Percentiles rank a stretch among this genome's conserved stretches.
Evolutionary conservation across 2,797 vertebrate genomes (phyloP).

Genomic region (Amazona finschi): DNA sequence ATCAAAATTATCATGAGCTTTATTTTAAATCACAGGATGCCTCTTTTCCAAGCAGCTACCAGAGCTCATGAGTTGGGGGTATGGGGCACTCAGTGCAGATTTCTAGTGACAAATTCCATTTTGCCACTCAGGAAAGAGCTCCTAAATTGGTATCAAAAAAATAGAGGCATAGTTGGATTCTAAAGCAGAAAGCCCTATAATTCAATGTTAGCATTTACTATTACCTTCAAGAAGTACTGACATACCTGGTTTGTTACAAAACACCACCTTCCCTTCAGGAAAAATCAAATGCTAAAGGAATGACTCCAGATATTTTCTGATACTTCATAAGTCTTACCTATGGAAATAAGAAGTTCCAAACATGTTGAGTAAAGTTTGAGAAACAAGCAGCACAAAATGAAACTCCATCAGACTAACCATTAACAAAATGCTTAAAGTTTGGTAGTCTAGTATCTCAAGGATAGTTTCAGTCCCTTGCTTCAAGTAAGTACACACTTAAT

Average conservation of each 20-base stretch:
- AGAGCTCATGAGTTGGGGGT: neutral
- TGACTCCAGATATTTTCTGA: neutral
- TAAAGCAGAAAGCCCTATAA: neutral
- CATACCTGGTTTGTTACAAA: neutral
- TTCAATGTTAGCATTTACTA: neutral
- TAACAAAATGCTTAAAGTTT: neutral
- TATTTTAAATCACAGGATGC: neutral
- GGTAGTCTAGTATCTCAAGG: neutral
- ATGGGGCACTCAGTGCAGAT: neutral
- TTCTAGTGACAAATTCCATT: neutral
- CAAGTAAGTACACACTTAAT: fast-evolving
- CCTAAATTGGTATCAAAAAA: neutral
- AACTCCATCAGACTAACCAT: neutral
- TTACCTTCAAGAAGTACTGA: neutral
- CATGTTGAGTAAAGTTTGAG: neutral
- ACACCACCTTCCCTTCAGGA: neutral
- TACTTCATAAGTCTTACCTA: neutral
- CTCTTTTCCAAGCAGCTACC: neutral
- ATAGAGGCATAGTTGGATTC: neutral
- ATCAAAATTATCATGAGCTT: neutral
- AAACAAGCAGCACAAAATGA: neutral
- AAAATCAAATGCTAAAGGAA: neutral
- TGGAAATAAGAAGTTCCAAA: neutral
- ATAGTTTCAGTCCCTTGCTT: neutral
- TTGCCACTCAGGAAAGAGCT: neutral